These are phyloP conservation scores for Petrocephalus zakoni DNA, from an alignment of 2,113 vertebrate genomes.

Conservation along the genomic window DNA sequence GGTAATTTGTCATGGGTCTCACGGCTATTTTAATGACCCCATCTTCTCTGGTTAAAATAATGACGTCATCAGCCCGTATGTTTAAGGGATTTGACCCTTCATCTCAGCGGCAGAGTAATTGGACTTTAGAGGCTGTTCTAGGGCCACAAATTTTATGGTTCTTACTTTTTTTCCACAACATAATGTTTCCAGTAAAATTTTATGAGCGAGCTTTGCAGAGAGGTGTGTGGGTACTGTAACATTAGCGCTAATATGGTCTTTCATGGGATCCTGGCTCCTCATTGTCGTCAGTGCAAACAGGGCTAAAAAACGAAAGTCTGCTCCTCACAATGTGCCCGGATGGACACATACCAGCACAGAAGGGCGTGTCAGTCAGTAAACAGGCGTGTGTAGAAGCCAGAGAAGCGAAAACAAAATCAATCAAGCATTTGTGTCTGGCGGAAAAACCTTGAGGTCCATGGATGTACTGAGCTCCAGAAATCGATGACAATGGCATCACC, in stretches of 20 bases:
- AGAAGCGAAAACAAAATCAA: not conserved
- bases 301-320: not conserved
- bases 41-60: not conserved
- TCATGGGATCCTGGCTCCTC: not conserved
- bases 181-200: not conserved
- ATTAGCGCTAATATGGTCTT: not conserved
- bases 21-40: not conserved
- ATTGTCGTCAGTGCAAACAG: not conserved
- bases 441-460: not conserved
- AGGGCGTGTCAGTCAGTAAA: not conserved
- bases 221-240: not conserved
- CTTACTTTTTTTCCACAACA: not conserved
- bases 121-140: not conserved
- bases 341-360: not conserved
- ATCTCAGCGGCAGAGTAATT: not conserved
- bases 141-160: not conserved
- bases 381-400: not conserved
- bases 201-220: conserved; percentile 1
- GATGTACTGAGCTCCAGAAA: not conserved
- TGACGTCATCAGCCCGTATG: not conserved
- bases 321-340: not conserved
- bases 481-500: not conserved
- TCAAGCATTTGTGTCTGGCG: not conserved
- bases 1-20: not conserved
- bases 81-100: conserved; percentile 8